Evolutionary conservation across 92 coral and sea anemone species (phyloP).

Genomic region (Porites evermanni): DNA sequence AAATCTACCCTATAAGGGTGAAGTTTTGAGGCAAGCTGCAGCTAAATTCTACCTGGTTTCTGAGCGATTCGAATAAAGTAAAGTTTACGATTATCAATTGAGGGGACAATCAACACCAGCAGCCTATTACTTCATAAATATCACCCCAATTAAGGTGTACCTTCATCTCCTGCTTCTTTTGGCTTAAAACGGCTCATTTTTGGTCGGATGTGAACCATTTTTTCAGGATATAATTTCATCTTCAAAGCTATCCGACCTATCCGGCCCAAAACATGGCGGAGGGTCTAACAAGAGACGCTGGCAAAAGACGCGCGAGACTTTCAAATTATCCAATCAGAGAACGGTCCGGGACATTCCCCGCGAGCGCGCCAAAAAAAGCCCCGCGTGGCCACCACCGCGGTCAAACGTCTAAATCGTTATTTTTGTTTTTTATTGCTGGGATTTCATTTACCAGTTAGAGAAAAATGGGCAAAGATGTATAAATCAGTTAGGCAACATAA

Average conservation of each 20-base stretch:
- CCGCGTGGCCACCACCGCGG: too few species aligned
- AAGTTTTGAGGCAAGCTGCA: not conserved
- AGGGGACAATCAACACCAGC: not conserved
- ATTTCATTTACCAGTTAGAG: too few species aligned
- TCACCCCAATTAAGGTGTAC: not conserved
- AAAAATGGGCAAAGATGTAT: too few species aligned
- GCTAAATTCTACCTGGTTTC: not conserved
- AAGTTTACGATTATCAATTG: not conserved
- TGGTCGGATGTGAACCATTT: not conserved
- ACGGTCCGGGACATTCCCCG: not conserved
- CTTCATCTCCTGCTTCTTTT: not conserved
- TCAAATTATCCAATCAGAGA: not conserved
- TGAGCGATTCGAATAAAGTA: too few species aligned
- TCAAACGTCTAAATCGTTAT: too few species aligned
- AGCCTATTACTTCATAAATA: not conserved
- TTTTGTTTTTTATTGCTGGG: too few species aligned
- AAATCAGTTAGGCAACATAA: too few species aligned
- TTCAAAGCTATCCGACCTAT: not conserved
- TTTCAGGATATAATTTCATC: not conserved
- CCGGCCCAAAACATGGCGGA: not conserved
- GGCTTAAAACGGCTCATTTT: too few species aligned
- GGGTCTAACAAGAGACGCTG: not conserved
- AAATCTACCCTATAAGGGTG: not conserved
- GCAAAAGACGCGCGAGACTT: not conserved
- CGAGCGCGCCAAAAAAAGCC: not conserved